Evolutionary conservation across 2,888 invertebrate species (phyloP).

Genomic region (Athripsodes cinereus): DNA sequence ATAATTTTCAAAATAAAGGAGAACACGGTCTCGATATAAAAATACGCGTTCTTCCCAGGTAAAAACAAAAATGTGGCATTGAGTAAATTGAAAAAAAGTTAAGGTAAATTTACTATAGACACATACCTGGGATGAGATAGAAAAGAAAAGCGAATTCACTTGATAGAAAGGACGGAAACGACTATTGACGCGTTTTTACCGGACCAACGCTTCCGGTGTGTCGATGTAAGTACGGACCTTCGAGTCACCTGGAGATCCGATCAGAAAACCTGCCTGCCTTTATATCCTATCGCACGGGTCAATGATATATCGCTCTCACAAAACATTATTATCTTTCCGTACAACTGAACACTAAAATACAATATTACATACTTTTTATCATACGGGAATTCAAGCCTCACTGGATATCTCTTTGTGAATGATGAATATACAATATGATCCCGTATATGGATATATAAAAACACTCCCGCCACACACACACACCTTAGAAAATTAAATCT

Average conservation of each 20-base stretch:
- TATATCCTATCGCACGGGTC: neutral
- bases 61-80: no score
- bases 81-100: neutral
- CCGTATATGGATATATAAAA: no score
- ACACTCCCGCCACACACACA: no score
- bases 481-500: no score
- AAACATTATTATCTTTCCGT: neutral
- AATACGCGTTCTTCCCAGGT: no score
- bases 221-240: neutral
- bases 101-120: neutral
- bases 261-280: neutral
- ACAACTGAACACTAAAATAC: neutral
- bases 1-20: no score
- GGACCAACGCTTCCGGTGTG: neutral
- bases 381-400: neutral
- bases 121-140: neutral
- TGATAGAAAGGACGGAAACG: neutral
- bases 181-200: neutral
- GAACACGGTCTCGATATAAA: no score
- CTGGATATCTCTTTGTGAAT: no score
- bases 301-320: neutral
- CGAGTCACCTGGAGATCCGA: neutral
- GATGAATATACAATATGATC: no score
- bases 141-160: neutral
- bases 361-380: neutral